Base-by-base conservation (phyloP, 2,113 vertebrate species). In the Microtus oregoni region DNA sequence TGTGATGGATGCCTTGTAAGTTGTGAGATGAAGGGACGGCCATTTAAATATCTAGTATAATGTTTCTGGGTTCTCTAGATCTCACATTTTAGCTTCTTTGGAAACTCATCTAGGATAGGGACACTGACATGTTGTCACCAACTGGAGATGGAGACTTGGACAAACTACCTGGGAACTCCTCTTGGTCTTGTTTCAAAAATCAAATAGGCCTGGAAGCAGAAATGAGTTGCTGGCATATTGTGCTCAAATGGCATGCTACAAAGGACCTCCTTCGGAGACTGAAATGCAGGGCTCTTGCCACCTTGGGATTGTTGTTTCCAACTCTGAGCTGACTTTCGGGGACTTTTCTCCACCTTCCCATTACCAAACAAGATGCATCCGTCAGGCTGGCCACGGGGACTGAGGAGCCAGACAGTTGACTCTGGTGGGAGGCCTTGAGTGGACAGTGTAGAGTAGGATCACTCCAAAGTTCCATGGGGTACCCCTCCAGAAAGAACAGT, bases 391-490 rank as follows among this genome's bases (percentile, higher is more conserved):
- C 61, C 41, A 13, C 55, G 2, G 30, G 76, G 94, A 93, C 72
- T 19, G 87, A 86, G 90, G 92, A 97, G 44, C 50, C 41, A 70
- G 85, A 82, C 72, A 90, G 96, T 89, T 96, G 95, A 93, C 88
- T 91, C 90, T 85, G 86, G 83, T 91, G 70, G 93, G 91, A 95
- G 90, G 79, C 90, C 65, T 35, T 41, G 86, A 96, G 90, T 87
- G 83, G 94, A 85, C 70, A 32, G 67, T 70, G 78, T 38, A 67
- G 87, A 95, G 19, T n/a, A 78, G 67, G 87, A 93, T 96, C 94
- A 92, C 79, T 47, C 75, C 93, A 11, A 70, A 76, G 90, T 75
- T 63, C 79, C 61, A 11, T 61, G 81, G 91, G 97, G 76, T 65
- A 86, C 76, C 94, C 97, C 79, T 97, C 91, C 52, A 90, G 82